Percentiles rank a stretch among this genome's conserved stretches.
phyloP scores from a whole-genome alignment of 1,140 invertebrate genomes.

The Helicoverpa armigera region DNA sequence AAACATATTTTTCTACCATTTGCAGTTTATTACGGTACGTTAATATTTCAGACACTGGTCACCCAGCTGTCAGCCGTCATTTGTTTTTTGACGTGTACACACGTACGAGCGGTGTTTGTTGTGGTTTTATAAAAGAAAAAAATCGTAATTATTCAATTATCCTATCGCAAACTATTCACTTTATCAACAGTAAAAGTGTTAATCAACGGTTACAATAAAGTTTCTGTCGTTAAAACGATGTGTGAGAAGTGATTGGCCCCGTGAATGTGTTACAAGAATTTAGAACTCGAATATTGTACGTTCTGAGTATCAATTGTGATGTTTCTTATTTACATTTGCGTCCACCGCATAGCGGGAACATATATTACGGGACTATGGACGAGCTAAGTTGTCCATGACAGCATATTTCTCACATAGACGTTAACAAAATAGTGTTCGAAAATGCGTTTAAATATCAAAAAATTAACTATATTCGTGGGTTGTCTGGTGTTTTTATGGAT shows the following conservation, averaged over 20 bases:
- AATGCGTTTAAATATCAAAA: conserved; percentile 75
- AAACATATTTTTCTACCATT: background rate
- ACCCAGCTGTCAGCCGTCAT: conserved; percentile 39
- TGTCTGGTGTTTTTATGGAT: conserved; percentile 65
- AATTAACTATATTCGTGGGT: conserved; percentile 60
- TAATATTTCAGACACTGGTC: background rate
- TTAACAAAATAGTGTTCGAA: conserved; percentile 46
- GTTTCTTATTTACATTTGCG: conserved; percentile 51
- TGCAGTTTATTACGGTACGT: background rate
- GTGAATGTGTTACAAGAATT: background rate
- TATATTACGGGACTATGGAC: conserved; percentile 31
- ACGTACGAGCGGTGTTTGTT: conserved; percentile 47
- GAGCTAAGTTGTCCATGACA: conserved; percentile 17
- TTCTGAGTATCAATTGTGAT: conserved; percentile 31
- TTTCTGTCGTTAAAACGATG: background rate
- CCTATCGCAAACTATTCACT: conserved; percentile 1
- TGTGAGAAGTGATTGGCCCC: background rate
- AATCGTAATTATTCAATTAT: conserved; percentile 42
- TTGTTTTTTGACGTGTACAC: conserved; percentile 54
- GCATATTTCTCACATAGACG: conserved; percentile 1
- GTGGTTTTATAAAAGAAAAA: conserved; percentile 40
- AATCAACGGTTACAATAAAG: background rate
- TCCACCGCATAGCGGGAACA: conserved; percentile 18
- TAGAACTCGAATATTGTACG: conserved; percentile 14
- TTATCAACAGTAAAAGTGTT: conserved; percentile 32